Base-by-base conservation (phyloP, 2,797 vertebrate genomes). In the Sebastes nivosus region DNA sequence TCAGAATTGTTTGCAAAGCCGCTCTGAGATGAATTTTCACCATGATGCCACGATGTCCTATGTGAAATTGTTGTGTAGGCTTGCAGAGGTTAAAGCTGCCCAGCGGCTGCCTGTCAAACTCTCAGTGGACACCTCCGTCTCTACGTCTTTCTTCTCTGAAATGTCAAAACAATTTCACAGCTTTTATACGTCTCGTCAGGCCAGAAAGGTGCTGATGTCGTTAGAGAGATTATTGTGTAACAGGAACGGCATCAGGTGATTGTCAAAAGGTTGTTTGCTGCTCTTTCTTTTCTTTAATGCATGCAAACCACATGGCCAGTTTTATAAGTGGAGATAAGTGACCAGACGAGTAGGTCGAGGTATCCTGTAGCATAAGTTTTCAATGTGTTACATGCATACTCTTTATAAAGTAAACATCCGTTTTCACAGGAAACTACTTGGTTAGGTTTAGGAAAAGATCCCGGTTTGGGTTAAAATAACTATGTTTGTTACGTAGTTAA, bases 151-250 rank as follows among this genome's bases (percentile, higher is more conserved):
- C 18, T 30, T 38, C 27, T 68, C 65, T 66, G 32, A 69, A 73
- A 86, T 36, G 71, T 72, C 84, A 80, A 13, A 78, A 50, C 54
- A 63, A 50, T 86, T 79, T 78, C 71, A 60, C 70, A 81, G 65
- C 64, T 89, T 82, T 78, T 77, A 58, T 10, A 27, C 52, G 50
- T 72, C 63, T 34, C 2, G 13, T 58, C 59, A 59, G 64, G n/a
- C 38, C 72, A 71, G 20, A 60, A 5, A 65, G 27, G 42, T 18
- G 63, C 75, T 24, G 25, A 55, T 67, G 32, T 32, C 22, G 42
- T 72, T n/a, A 42, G 4, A 34, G 25, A 72, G 67, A 78, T 72
- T 57, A 57, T 52, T 75, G 52, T 55, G 38, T 52, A 67, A 79
- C 8, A 46, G 50, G n/a, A 57, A 64, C 77, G 16, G 57, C 32